These are phyloP conservation scores for Drosophila melanogaster DNA, from an alignment of 1,140 invertebrate genomes.

Conservation along the genomic window DNA sequence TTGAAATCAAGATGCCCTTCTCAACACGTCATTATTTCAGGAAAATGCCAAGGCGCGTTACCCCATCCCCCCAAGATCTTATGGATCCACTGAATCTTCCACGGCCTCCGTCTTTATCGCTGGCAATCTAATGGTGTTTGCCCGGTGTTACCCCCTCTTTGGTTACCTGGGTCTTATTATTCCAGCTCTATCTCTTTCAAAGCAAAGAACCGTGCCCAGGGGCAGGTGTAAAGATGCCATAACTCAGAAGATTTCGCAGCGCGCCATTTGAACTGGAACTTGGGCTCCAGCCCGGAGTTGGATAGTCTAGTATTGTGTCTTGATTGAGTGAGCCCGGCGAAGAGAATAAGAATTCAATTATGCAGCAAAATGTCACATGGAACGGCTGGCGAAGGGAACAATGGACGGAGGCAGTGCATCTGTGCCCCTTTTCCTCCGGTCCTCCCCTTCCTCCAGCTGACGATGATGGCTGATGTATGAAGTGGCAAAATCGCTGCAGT, in stretches of 20 bases:
- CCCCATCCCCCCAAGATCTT: constrained; percentile 4
- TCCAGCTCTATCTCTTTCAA: constrained; percentile 37
- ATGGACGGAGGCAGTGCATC: constrained; percentile 13
- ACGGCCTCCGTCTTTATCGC: constrained; percentile 37
- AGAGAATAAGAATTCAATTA: constrained; percentile 77
- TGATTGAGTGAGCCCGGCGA: constrained; percentile 35
- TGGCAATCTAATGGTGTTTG: constrained; percentile 63
- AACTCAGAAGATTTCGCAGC: constrained; percentile 60
- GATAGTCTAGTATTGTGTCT: constrained; percentile 29
- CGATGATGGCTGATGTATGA: constrained; percentile 64
- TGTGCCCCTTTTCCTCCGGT: not conserved
- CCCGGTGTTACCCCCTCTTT: constrained; percentile 30
- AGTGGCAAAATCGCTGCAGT: constrained; percentile 70
- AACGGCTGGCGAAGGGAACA: constrained; percentile 37
- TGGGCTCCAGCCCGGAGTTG: constrained; percentile 13
- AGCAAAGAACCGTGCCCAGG: constrained; percentile 40
- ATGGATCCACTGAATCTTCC: constrained; percentile 1
- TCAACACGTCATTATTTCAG: constrained; percentile 66
- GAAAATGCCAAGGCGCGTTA: constrained; percentile 41
- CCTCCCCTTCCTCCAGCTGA: constrained; percentile 8
- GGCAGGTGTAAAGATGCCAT: constrained; percentile 73
- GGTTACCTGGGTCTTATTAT: constrained; percentile 7
- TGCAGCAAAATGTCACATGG: constrained; percentile 77
- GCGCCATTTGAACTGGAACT: constrained; percentile 49
- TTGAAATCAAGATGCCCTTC: constrained; percentile 74